These are phyloP conservation scores for Acrocephalus arundinaceus DNA, from an alignment of 2,113 vertebrate genomes.

Conservation along the genomic window DNA sequence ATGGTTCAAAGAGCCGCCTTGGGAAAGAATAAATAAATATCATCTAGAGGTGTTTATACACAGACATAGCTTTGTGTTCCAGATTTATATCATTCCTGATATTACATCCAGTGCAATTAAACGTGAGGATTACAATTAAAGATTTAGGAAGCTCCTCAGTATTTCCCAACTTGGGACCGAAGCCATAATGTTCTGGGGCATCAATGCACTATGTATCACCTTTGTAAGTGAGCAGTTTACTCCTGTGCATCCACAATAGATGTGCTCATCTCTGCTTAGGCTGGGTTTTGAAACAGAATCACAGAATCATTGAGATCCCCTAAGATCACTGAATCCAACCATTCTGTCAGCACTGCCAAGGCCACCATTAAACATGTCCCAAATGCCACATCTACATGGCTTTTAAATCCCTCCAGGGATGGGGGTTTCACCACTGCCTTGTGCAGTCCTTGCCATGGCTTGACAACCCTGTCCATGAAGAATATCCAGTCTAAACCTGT, in stretches of 20 bases:
- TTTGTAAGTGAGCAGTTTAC: accelerated
- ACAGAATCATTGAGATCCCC: background rate
- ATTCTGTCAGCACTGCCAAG: background rate
- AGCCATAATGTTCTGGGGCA: background rate
- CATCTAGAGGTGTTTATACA: background rate
- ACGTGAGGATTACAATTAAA: background rate
- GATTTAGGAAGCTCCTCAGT: background rate
- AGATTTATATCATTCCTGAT: background rate
- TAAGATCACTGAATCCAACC: background rate
- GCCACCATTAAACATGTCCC: background rate
- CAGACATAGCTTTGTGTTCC: background rate
- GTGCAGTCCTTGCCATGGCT: background rate
- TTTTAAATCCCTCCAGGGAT: background rate
- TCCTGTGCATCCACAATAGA: accelerated
- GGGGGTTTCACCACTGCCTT: background rate
- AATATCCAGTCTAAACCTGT: background rate
- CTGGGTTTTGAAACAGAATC: background rate
- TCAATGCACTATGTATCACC: too few relatives aligned
- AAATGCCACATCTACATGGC: background rate
- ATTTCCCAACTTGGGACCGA: background rate
- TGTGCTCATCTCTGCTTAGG: background rate
- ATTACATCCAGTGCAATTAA: background rate
- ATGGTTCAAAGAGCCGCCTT: background rate
- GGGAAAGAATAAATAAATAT: background rate
- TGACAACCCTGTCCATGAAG: background rate